Evolutionary conservation across 2,113 vertebrate species (phyloP), one percentile per base, ranked within the genome.

Genomic region (Entelurus aequoreus): DNA sequence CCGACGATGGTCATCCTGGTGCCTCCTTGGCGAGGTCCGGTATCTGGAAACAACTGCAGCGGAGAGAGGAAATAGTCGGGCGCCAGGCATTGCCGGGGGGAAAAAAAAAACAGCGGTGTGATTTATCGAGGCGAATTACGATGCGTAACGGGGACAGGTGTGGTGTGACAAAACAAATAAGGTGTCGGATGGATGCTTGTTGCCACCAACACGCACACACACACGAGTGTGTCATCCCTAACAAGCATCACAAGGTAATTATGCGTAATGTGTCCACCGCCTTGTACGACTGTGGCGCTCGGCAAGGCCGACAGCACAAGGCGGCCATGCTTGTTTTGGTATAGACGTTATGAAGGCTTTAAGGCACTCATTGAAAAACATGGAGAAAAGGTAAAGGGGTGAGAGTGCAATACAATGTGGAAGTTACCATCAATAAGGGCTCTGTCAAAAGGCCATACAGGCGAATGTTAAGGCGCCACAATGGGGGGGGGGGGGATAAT

Each of bases 1-100:
- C 96, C 96, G 0, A 89, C 90, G 87, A 98, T 96, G 74, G 95
- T 98, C 69, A 98, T 87, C 35, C 90, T 89, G 0, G 96, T 97
- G 13, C 95, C 96, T 0, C 96, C 96, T 69, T 98, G 95, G 38
- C 92, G 86, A 4, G 96, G 95, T 10, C 96, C 96, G 0, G 94
- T 98, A 86, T 97, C 95, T 0, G 96, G 96, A 38, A 83, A 94
- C 74, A 97, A 75, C 95, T 98, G 81, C 40, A 85, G 7, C 68
- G n/a, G 66, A 0, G 60, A 48, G 40, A 54, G 13, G 28, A 46
- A 28, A 28, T 28, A 28, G 28, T 28, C 28, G 28, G 28, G 28
- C 28, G 28, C 0, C 28, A 28, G 28, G 28, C 28, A 28, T 28
- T 4, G 2, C 28, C 1, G 3, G 28, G 28, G 28, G 4, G 3